A percentile compares a stretch with the other conserved stretches of the same genome.
These are phyloP conservation scores for Turdus rufiventris DNA, from an alignment of 2,113 vertebrate genomes.

Conservation along the genomic window DNA sequence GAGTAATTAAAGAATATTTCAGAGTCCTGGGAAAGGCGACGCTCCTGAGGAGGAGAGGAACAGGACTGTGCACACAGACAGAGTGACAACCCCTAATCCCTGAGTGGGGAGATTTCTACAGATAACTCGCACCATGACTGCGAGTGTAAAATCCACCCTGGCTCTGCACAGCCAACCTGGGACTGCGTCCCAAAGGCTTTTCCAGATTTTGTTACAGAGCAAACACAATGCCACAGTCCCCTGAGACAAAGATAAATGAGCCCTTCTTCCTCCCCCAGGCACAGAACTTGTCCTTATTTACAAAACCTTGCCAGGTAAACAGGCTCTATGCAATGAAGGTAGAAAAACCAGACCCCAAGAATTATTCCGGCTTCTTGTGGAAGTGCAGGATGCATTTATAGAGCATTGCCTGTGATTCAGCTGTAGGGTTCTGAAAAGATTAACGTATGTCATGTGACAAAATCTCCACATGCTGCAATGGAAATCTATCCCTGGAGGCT, in stretches of 20 bases:
- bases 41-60: not conserved
- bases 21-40: not conserved
- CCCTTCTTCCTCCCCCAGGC: not conserved
- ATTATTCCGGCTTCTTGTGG: not conserved
- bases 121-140: not conserved
- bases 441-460: conserved; percentile 61
- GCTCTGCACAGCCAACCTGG: not conserved
- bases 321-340: not conserved
- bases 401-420: not conserved
- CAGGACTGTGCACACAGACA: not conserved
- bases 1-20: conserved; percentile 1
- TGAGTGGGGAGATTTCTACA: not conserved
- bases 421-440: conserved; percentile 56
- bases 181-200: not conserved
- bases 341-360: not conserved
- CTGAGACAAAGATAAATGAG: not conserved
- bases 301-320: not conserved
- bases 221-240: conserved; percentile 15
- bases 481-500: conserved; percentile 59
- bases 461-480: conserved; percentile 61
- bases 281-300: conserved; percentile 19
- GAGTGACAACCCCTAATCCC: not conserved
- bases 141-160: not conserved
- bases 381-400: not conserved
- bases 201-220: conserved; percentile 20